Conservation (phyloP, 2,797 vertebrate genomes). For the Hirundo rustica region DNA sequence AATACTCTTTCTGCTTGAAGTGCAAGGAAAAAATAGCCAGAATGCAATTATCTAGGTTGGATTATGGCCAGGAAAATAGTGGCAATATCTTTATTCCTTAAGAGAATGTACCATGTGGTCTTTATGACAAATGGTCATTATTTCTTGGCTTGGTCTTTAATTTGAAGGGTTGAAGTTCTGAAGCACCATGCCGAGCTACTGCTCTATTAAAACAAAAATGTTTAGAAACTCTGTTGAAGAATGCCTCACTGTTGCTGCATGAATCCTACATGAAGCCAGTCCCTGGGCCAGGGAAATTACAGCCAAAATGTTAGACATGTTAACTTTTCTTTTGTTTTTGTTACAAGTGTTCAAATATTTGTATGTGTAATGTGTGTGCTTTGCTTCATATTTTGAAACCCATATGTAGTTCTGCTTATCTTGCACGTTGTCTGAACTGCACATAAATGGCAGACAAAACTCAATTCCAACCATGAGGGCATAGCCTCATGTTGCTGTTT, state of each 20-base stretch:
- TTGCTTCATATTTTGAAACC: background rate
- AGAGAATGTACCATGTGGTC: background rate
- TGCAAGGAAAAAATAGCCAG: background rate
- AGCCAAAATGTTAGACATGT: background rate
- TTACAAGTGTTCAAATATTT: conserved; percentile 3
- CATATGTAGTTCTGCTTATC: background rate
- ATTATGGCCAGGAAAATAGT: background rate
- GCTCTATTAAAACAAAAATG: conserved; percentile 11
- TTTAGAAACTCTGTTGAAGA: background rate
- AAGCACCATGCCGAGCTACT: background rate
- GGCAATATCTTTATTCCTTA: background rate
- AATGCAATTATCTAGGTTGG: background rate
- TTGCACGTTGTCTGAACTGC: background rate
- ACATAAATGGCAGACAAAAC: background rate
- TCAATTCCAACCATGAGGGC: background rate
- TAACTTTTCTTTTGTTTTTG: background rate
- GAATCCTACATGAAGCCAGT: background rate
- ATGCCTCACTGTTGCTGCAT: background rate
- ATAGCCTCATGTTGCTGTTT: background rate
- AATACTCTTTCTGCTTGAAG: background rate
- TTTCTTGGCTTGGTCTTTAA: conserved; percentile 29
- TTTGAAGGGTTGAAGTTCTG: background rate
- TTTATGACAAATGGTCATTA: conserved; percentile 27
- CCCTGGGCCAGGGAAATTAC: background rate
- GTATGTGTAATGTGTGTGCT: background rate